Percentiles rank a stretch among this genome's conserved stretches.
These are phyloP conservation scores for Pachydiplax longipennis DNA, from an alignment of 2,888 invertebrate genomes.

Conservation along the genomic window DNA sequence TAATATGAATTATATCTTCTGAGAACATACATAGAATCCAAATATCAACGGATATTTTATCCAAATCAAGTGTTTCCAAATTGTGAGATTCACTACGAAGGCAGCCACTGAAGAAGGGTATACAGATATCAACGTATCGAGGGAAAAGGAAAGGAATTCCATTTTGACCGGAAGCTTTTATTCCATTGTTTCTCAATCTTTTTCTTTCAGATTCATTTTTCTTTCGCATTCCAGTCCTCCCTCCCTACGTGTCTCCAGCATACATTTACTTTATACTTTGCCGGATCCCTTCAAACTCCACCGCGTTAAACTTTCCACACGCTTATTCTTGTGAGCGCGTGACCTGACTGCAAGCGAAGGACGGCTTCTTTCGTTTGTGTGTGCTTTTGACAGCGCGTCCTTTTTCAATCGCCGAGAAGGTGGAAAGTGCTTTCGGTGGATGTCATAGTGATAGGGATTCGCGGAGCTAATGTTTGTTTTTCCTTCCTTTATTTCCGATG, in stretches of 20 bases:
- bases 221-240: not conserved
- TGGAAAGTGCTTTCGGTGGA: too few relatives aligned
- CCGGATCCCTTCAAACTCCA: not conserved
- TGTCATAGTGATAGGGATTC: too few relatives aligned
- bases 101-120: too few relatives aligned
- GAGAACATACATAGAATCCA: too few relatives aligned
- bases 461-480: too few relatives aligned
- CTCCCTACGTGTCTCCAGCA: not conserved
- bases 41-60: too few relatives aligned
- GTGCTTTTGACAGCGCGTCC: not conserved
- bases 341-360: not conserved
- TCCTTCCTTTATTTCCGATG: too few relatives aligned
- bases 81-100: too few relatives aligned
- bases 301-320: slow-evolving; percentile 24
- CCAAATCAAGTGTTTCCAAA: too few relatives aligned
- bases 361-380: not conserved
- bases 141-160: too few relatives aligned
- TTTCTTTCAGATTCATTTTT: not conserved
- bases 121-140: too few relatives aligned
- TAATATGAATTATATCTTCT: too few relatives aligned
- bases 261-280: not conserved
- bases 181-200: not conserved
- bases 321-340: not conserved
- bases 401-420: not conserved
- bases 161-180: not conserved